Percentiles rank a stretch among this genome's conserved stretches.
Evolutionary conservation across 2,888 invertebrate genomes (phyloP).

Genomic region (Endomychus coccineus): DNA sequence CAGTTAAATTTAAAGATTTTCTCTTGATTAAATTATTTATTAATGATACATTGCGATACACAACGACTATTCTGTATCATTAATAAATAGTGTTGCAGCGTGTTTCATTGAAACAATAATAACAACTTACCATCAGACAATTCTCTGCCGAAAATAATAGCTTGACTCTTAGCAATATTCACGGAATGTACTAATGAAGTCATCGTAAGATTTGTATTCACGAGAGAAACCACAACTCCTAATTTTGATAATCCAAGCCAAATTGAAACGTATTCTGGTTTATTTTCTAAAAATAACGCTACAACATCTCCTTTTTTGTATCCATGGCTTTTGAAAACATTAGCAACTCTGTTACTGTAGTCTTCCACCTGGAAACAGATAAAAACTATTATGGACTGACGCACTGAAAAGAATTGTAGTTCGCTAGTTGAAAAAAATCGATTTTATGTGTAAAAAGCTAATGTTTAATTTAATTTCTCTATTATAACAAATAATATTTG

Average conservation of each 20-base stretch:
- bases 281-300: slow-evolving; percentile 84
- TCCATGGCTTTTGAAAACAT: slow-evolving; percentile 69
- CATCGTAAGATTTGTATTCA: slow-evolving; percentile 86
- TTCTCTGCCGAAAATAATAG: slow-evolving; percentile 72
- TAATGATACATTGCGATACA: no score
- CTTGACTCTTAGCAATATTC: slow-evolving; percentile 74
- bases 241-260: slow-evolving; percentile 92
- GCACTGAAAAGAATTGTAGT: no score
- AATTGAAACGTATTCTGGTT: slow-evolving; percentile 81
- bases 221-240: slow-evolving; percentile 77
- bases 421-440: no score
- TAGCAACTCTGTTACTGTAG: slow-evolving; percentile 76
- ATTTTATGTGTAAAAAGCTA: no score
- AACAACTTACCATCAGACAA: slow-evolving; percentile 51
- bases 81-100: no score
- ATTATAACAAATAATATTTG: no score
- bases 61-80: no score
- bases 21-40: no score
- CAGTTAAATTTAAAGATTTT: no score
- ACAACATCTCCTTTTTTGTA: slow-evolving; percentile 82
- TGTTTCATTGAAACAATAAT: background rate
- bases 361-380: slow-evolving; percentile 68
- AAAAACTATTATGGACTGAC: no score
- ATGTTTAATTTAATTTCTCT: no score
- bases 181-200: slow-evolving; percentile 83